phyloP scores from a whole-genome alignment of 2,113 vertebrate species.

The Nannobrachium achirus region DNA sequence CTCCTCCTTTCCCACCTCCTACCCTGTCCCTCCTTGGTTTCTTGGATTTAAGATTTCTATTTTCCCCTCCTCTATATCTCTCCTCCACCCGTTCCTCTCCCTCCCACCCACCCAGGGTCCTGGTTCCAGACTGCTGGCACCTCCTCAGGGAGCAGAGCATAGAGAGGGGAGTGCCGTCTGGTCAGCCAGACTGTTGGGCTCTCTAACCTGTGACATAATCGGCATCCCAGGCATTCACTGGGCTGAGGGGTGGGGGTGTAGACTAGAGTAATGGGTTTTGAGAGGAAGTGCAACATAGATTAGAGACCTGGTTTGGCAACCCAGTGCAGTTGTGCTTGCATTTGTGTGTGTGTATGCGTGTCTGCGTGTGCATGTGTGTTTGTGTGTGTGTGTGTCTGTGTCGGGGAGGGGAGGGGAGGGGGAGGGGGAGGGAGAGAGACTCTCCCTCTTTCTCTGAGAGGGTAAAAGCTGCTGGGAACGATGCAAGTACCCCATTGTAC shows the following conservation, averaged over 20 bases:
- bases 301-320: conserved; percentile 43
- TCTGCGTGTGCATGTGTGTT: too few relatives aligned
- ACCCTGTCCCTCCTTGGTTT: too few relatives aligned
- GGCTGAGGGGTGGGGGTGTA: conserved; percentile 33
- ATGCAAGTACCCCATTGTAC: too few relatives aligned
- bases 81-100: neutral
- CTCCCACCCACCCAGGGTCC: conserved; percentile 39
- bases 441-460: too few relatives aligned
- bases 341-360: conserved; percentile 12
- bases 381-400: too few relatives aligned
- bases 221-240: conserved; percentile 66
- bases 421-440: too few relatives aligned
- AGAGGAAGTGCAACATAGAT: conserved; percentile 51
- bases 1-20: conserved; percentile 8
- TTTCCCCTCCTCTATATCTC: conserved; percentile 10
- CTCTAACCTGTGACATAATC: conserved; percentile 72
- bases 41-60: neutral
- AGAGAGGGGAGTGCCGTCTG: conserved; percentile 51
- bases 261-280: conserved; percentile 46
- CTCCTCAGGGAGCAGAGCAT: conserved; percentile 39
- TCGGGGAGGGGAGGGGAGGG: too few relatives aligned
- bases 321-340: conserved; percentile 12
- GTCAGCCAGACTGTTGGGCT: conserved; percentile 41
- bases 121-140: conserved; percentile 54
- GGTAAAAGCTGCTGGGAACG: too few relatives aligned